phyloP scores from a whole-genome alignment of 2,797 vertebrate species.

The Argentina silus region DNA sequence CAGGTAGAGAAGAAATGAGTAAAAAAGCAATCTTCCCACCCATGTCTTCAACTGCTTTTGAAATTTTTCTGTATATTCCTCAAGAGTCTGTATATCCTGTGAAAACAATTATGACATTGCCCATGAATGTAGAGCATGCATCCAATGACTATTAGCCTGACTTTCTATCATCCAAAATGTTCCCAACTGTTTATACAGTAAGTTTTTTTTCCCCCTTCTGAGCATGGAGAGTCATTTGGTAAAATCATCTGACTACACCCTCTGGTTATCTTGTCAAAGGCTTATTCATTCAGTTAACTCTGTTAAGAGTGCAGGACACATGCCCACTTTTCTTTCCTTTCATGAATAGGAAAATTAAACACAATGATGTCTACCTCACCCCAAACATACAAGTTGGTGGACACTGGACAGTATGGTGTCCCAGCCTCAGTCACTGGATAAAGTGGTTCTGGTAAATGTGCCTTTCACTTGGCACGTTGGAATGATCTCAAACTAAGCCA shows the following conservation, averaged over 20 bases:
- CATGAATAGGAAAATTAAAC: constrained; percentile 39
- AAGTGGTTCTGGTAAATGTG: constrained; percentile 50
- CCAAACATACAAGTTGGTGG: constrained; percentile 61
- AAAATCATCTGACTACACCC: not conserved
- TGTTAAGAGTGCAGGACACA: constrained; percentile 7
- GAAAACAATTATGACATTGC: constrained; percentile 2
- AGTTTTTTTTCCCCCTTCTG: not conserved
- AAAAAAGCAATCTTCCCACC: constrained; percentile 90
- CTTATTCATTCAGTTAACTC: not conserved
- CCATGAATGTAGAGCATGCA: not conserved
- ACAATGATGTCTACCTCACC: constrained; percentile 36
- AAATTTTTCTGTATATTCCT: constrained; percentile 94
- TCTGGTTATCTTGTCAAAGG: not conserved
- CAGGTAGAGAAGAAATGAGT: constrained; percentile 89
- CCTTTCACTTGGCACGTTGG: constrained; percentile 64
- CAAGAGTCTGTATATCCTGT: constrained; percentile 90
- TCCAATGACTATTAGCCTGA: too few species aligned
- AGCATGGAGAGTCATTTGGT: not conserved
- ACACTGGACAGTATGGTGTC: constrained; percentile 37
- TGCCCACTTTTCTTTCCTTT: constrained; percentile 21
- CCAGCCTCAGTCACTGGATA: constrained; percentile 22
- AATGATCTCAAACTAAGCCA: constrained; percentile 20
- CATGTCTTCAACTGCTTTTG: constrained; percentile 92
- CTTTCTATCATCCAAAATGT: too few species aligned
- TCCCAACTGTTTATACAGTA: too few species aligned